Evolutionary conservation across 1,140 invertebrate species (phyloP).

Genomic region (Panagrolaimus sp.): DNA sequence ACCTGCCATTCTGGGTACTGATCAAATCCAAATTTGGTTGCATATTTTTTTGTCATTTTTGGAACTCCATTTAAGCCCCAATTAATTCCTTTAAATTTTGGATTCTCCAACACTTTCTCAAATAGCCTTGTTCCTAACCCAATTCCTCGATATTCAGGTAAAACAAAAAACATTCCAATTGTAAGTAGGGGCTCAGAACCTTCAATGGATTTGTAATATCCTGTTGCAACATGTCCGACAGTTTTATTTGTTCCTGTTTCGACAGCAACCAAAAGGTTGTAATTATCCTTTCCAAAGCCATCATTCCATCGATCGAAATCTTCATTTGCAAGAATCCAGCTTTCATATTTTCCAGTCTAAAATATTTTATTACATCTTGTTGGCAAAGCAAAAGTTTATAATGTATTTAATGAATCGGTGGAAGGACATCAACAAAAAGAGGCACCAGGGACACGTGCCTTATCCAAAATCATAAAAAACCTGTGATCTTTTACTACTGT

Average conservation of each 20-base stretch:
- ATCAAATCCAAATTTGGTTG: slow-evolving; percentile 4
- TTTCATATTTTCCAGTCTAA: slow-evolving; percentile 3
- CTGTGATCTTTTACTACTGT: too few species aligned
- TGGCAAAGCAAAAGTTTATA: too few species aligned
- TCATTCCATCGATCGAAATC: neutral
- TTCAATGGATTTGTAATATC: neutral
- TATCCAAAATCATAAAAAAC: too few species aligned
- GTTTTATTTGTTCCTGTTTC: neutral
- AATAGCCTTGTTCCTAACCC: neutral
- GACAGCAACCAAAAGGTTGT: neutral
- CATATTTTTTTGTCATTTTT: slow-evolving; percentile 2
- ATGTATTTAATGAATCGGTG: too few species aligned
- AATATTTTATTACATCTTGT: too few species aligned
- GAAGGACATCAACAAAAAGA: too few species aligned
- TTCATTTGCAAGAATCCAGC: neutral
- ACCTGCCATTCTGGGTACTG: neutral
- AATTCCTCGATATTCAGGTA: neutral
- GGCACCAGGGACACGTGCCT: too few species aligned
- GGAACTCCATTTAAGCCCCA: neutral
- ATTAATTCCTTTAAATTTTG: neutral
- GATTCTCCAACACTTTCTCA: neutral
- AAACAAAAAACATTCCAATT: neutral
- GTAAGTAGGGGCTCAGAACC: neutral
- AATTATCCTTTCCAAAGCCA: slow-evolving; percentile 1
- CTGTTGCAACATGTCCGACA: neutral